A percentile compares a stretch with the other conserved stretches of the same genome.
Conservation (phyloP, 2,888 invertebrate genomes). For the Orgyia antiqua region DNA sequence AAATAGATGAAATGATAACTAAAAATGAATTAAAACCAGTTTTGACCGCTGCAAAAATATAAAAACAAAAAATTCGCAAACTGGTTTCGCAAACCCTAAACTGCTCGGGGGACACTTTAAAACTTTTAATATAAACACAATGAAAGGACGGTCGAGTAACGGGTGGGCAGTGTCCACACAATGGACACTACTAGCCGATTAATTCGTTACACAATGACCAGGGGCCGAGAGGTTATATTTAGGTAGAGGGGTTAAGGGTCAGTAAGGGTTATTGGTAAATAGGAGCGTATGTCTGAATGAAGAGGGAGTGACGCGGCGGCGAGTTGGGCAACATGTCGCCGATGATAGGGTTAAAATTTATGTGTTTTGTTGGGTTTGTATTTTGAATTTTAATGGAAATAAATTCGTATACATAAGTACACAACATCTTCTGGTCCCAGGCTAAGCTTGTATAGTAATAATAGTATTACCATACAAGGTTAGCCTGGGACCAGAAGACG, state of each 20-base stretch:
- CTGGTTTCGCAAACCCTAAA: slow-evolving; percentile 45
- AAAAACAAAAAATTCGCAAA: slow-evolving; percentile 33
- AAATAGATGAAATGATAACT: slow-evolving; percentile 22
- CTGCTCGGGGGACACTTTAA: slow-evolving; percentile 52
- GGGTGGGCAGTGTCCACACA: slow-evolving; percentile 65
- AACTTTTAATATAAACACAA: slow-evolving; percentile 70
- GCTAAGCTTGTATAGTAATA: too few relatives aligned
- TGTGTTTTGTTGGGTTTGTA: slow-evolving; percentile 37
- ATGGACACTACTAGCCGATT: slow-evolving; percentile 69
- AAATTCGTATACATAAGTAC: too few relatives aligned
- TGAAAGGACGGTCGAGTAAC: slow-evolving; percentile 37
- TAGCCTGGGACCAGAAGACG: too few relatives aligned
- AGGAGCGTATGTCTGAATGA: slow-evolving; percentile 44
- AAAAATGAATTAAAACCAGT: slow-evolving; percentile 30
- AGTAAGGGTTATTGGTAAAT: slow-evolving; percentile 68
- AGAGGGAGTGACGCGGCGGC: slow-evolving; percentile 64
- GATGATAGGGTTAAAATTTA: slow-evolving; percentile 54
- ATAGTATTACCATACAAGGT: too few relatives aligned
- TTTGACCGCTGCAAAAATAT: slow-evolving; percentile 21
- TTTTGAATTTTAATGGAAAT: slow-evolving; percentile 10
- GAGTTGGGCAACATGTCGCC: slow-evolving; percentile 66
- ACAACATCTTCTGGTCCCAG: too few relatives aligned
- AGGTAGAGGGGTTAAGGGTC: slow-evolving; percentile 73
- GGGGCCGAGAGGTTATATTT: slow-evolving; percentile 72
- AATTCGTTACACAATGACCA: slow-evolving; percentile 68